Conservation (phyloP, 1,140 invertebrate genomes). For the Galleria mellonella region DNA sequence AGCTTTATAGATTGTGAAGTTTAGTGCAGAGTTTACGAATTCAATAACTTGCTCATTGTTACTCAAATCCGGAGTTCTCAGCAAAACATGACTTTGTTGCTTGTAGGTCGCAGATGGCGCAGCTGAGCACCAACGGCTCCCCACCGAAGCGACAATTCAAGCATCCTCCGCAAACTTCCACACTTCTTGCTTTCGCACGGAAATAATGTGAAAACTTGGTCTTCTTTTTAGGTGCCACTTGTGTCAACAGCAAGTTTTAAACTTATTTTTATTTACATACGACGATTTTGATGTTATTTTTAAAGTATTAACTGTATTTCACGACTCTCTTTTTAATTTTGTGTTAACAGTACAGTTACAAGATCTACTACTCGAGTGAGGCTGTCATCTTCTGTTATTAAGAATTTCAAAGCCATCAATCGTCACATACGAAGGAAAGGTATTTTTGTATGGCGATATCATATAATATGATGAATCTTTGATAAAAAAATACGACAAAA, state of each 20-base stretch:
- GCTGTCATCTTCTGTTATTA: no score
- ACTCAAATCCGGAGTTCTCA: conserved; percentile 3
- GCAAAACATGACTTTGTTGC: conserved; percentile 5
- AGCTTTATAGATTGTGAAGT: no score
- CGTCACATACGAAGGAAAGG: no score
- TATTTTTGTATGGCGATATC: no score
- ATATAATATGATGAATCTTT: no score
- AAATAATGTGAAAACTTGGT: conserved; percentile 25
- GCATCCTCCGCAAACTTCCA: conserved; percentile 18
- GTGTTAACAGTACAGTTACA: no score
- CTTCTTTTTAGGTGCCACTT: conserved; percentile 16
- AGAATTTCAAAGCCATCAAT: no score
- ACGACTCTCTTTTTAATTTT: no score
- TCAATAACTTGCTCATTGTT: not conserved
- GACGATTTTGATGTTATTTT: conserved; percentile 5
- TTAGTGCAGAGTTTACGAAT: not conserved
- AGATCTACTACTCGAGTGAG: no score
- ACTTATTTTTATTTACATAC: conserved; percentile 17
- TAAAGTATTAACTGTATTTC: no score
- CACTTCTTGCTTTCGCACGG: conserved; percentile 19
- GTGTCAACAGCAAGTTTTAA: conserved; percentile 12
- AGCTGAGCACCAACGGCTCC: conserved; percentile 7
- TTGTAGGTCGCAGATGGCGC: conserved; percentile 16
- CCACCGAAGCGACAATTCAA: conserved; percentile 20
- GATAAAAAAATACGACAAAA: no score